Percentiles rank a stretch among this genome's conserved stretches.
These are phyloP conservation scores for Melitaea athalia DNA, from an alignment of 2,888 invertebrate species.

Conservation along the genomic window DNA sequence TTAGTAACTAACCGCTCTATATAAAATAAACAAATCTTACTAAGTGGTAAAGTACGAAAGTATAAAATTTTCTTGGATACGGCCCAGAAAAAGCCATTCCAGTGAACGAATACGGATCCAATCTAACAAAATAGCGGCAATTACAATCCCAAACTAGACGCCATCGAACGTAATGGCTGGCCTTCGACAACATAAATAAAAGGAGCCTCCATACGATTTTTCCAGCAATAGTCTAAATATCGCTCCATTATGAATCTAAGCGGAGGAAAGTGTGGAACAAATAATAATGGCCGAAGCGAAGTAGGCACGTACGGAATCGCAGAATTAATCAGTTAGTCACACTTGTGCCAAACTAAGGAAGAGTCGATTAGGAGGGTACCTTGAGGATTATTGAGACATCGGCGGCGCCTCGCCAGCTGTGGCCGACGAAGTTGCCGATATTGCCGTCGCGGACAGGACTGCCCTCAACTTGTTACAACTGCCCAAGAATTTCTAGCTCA, in stretches of 20 bases:
- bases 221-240: conserved; percentile 74
- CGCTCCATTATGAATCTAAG: conserved; percentile 71
- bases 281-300: conserved; percentile 68
- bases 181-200: conserved; percentile 72
- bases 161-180: conserved; percentile 61
- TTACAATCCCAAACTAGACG: conserved; percentile 71
- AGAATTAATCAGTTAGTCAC: conserved; percentile 82
- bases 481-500: conserved; percentile 67
- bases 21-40: conserved; percentile 21
- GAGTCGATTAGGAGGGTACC: conserved; percentile 81
- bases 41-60: conserved; percentile 19
- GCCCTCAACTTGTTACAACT: conserved; percentile 76
- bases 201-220: conserved; percentile 50
- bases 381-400: conserved; percentile 81
- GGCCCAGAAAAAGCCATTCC: conserved; percentile 58
- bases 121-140: conserved; percentile 73
- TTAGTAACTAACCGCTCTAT: conserved; percentile 39
- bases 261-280: conserved; percentile 66
- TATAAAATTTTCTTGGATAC: conserved; percentile 46
- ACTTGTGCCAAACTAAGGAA: conserved; percentile 78
- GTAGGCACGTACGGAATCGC: conserved; percentile 71
- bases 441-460: conserved; percentile 66
- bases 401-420: conserved; percentile 74
- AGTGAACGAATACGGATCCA: conserved; percentile 64
- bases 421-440: conserved; percentile 74